phyloP scores from a whole-genome alignment of 1,140 invertebrate species.

The Tetranychus cinnabarinus region DNA sequence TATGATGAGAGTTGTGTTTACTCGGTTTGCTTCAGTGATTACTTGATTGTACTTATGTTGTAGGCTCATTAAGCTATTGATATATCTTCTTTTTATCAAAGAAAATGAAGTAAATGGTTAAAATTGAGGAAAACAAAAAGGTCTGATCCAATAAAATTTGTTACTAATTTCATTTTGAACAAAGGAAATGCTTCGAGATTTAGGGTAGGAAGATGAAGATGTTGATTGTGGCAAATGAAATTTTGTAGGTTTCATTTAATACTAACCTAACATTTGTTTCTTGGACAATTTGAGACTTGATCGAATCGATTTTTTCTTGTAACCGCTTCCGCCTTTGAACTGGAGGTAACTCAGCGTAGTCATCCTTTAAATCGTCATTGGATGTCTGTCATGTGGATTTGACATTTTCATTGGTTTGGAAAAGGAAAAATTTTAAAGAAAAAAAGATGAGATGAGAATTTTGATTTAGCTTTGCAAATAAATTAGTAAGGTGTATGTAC shows the following conservation, averaged over 20 bases:
- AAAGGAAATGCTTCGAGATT: background rate
- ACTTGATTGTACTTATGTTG: too few species aligned
- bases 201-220: background rate
- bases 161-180: too few species aligned
- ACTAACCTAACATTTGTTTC: constrained; percentile 56
- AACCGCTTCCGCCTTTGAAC: constrained; percentile 87
- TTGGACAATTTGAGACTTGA: constrained; percentile 63
- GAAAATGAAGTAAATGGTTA: too few species aligned
- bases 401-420: too few species aligned
- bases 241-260: background rate
- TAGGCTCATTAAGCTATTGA: too few species aligned
- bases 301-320: constrained; percentile 63
- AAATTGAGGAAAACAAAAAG: background rate
- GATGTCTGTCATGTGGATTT: constrained; percentile 3
- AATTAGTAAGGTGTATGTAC: too few species aligned
- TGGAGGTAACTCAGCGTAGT: constrained; percentile 78
- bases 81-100: too few species aligned
- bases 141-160: background rate
- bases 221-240: background rate
- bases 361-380: constrained; percentile 19
- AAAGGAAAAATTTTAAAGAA: too few species aligned
- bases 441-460: too few species aligned
- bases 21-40: too few species aligned
- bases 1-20: too few species aligned
- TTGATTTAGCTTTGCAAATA: too few species aligned